Conservation (phyloP, 2,113 vertebrate species). For the Tamias sibiricus region DNA sequence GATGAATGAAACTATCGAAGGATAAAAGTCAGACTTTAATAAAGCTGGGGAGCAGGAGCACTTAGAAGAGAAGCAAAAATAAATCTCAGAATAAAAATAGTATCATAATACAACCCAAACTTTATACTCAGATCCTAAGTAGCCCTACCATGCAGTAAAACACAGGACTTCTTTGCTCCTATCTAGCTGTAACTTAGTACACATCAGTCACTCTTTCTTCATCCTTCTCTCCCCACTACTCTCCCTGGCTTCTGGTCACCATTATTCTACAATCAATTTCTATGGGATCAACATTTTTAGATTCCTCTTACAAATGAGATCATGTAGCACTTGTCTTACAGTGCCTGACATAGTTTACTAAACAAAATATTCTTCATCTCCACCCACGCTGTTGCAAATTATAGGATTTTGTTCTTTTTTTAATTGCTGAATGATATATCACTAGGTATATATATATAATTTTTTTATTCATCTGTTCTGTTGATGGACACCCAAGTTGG, state of each 20-base stretch:
- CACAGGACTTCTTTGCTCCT: too few relatives aligned
- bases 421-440: too few relatives aligned
- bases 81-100: neutral
- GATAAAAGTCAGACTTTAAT: constrained; percentile 2
- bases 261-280: neutral
- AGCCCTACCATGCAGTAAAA: neutral
- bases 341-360: neutral
- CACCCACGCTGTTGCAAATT: neutral
- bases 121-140: neutral
- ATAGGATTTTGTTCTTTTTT: neutral
- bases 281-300: neutral
- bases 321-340: neutral
- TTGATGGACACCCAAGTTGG: neutral
- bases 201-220: neutral
- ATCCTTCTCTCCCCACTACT: neutral
- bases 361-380: neutral
- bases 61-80: constrained; percentile 22
- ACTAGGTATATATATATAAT: neutral
- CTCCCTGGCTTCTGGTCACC: neutral
- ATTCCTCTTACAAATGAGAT: neutral
- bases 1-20: neutral
- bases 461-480: neutral
- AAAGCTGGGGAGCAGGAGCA: neutral
- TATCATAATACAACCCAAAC: neutral
- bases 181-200: neutral